Conservation (phyloP, 2,113 vertebrate species). For the Guaruba guarouba region DNA sequence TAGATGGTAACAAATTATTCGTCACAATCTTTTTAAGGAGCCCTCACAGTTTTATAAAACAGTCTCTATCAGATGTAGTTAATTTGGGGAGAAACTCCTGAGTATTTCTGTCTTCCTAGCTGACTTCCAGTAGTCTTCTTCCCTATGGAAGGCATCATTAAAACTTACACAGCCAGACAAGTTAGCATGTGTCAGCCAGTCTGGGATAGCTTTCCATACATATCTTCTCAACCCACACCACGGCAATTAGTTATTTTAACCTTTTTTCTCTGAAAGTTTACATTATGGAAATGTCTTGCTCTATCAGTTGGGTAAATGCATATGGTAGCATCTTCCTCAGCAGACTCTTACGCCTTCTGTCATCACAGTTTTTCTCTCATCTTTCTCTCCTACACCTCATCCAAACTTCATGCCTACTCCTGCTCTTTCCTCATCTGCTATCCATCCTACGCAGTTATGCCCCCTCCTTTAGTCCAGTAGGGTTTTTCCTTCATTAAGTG, state of each 20-base stretch:
- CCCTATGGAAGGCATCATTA: neutral
- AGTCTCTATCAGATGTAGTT: neutral
- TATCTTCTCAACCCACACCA: slow-evolving; percentile 13
- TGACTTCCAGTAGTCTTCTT: neutral
- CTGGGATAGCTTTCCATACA: slow-evolving; percentile 10
- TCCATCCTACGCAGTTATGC: neutral
- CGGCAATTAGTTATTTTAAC: slow-evolving; percentile 60
- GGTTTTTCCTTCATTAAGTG: neutral
- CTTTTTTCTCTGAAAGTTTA: slow-evolving; percentile 34
- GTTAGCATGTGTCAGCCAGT: slow-evolving; percentile 32
- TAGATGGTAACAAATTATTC: neutral
- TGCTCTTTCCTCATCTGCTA: neutral
- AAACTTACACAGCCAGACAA: neutral
- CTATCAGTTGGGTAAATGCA: neutral
- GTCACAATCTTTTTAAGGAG: neutral
- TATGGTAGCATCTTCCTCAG: neutral
- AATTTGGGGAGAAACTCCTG: neutral
- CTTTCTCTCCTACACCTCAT: neutral
- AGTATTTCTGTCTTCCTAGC: neutral
- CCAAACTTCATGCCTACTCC: slow-evolving; percentile 6
- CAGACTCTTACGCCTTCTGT: slow-evolving; percentile 37
- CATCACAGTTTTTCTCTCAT: slow-evolving; percentile 39
- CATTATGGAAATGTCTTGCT: slow-evolving; percentile 41
- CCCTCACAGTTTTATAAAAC: neutral
- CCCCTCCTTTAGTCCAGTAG: neutral